Evolutionary conservation across 2,888 invertebrate species (phyloP).

Genomic region (Oscheius myriophilus): DNA sequence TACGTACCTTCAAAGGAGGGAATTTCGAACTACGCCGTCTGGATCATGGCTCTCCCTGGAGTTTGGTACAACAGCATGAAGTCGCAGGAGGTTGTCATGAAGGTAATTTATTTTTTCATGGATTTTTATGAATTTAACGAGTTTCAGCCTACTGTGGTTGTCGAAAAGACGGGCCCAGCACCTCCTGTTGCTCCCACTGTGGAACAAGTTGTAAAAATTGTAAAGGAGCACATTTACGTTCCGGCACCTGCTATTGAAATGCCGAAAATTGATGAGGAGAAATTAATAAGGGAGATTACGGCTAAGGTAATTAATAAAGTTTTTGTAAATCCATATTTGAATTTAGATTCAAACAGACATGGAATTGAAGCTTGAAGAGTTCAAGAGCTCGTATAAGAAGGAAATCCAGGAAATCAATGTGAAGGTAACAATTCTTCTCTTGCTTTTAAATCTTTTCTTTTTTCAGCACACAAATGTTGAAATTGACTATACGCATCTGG

Average conservation of each 20-base stretch:
- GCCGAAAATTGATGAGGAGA: conserved; percentile 22
- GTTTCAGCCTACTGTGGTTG: background rate
- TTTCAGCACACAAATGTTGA: conserved; percentile 20
- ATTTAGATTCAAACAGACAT: conserved; percentile 24
- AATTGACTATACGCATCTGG: conserved; percentile 28
- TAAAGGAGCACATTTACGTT: background rate
- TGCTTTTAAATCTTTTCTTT: background rate
- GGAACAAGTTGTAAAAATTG: background rate
- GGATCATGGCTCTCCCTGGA: conserved; percentile 1
- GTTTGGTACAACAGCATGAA: background rate
- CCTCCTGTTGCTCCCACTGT: background rate
- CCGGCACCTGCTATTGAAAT: conserved; percentile 1
- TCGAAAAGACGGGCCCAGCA: background rate
- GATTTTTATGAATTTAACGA: background rate
- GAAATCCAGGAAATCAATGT: conserved; percentile 22
- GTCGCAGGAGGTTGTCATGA: no score
- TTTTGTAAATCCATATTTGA: background rate
- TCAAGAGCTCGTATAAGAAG: conserved; percentile 18
- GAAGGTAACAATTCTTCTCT: conserved; percentile 1
- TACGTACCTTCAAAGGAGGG: conserved; percentile 12
- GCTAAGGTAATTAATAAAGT: conserved; percentile 8
- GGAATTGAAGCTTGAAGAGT: conserved; percentile 21
- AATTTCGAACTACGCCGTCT: conserved; percentile 4
- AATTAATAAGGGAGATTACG: conserved; percentile 19
- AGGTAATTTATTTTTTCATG: background rate